These are phyloP conservation scores for Argentina silus DNA, from an alignment of 2,797 vertebrate genomes.

Conservation along the genomic window DNA sequence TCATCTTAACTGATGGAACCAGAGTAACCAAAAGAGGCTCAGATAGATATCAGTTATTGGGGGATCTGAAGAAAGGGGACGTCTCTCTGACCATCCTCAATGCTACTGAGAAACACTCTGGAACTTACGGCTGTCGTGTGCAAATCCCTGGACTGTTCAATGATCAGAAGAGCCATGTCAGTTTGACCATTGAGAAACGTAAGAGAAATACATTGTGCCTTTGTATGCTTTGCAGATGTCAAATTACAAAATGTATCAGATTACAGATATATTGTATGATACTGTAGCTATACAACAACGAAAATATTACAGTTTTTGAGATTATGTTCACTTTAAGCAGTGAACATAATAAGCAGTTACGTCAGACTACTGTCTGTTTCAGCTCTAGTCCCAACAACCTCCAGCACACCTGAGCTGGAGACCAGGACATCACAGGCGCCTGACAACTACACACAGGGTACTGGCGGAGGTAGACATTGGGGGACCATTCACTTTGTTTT, in stretches of 20 bases:
- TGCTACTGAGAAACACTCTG: conserved; percentile 66
- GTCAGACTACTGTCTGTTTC: conserved; percentile 23
- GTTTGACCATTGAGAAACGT: conserved; percentile 42
- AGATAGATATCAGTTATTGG: conserved; percentile 72
- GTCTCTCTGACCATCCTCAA: conserved; percentile 80
- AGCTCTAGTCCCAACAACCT: conserved; percentile 32
- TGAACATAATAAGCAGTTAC: background rate
- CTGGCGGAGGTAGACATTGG: background rate
- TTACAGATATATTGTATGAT: background rate
- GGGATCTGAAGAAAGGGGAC: conserved; percentile 66
- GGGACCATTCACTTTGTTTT: no score
- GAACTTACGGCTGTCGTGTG: conserved; percentile 83
- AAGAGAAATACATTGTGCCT: no score
- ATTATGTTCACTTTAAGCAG: background rate
- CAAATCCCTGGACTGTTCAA: conserved; percentile 72
- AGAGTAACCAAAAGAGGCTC: conserved; percentile 31
- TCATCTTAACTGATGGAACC: conserved; percentile 71
- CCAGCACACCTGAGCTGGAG: background rate
- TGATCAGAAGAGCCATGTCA: conserved; percentile 50
- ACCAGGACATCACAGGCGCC: background rate
- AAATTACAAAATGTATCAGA: no score
- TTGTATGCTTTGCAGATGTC: no score
- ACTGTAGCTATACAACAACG: background rate
- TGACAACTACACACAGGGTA: conserved; percentile 28
- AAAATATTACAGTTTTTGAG: background rate